Evolutionary conservation across 2,888 invertebrate genomes (phyloP).

Genomic region (Plebejus melissa): DNA sequence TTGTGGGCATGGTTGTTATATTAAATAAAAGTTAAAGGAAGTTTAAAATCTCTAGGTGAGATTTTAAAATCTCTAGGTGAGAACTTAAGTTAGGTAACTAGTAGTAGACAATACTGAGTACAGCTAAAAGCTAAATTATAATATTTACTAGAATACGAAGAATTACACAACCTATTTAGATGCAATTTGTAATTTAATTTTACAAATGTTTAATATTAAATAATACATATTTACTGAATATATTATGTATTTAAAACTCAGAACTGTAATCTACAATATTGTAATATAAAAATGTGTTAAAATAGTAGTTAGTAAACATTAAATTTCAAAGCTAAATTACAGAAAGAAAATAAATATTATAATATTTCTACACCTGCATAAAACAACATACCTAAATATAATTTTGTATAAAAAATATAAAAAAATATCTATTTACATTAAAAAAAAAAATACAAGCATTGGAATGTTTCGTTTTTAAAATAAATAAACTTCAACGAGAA

Average conservation of each 20-base stretch:
- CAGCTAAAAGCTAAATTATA: too few relatives aligned
- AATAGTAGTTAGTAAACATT: not conserved
- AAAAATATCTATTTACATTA: not conserved
- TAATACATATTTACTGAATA: not conserved
- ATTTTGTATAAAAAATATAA: not conserved
- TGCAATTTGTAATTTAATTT: not conserved
- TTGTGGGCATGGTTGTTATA: too few relatives aligned
- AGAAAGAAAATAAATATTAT: not conserved
- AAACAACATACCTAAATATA: not conserved
- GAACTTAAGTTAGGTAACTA: too few relatives aligned
- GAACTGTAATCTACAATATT: not conserved
- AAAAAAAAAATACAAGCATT: not conserved
- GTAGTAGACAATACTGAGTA: too few relatives aligned
- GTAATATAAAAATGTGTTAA: not conserved
- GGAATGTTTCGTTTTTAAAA: not conserved
- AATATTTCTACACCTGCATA: not conserved
- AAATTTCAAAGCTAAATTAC: not conserved
- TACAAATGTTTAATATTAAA: not conserved
- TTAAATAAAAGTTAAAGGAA: too few relatives aligned
- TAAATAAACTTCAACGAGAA: not conserved
- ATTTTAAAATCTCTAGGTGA: too few relatives aligned
- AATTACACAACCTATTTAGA: not conserved
- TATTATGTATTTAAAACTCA: not conserved
- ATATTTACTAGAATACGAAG: too few relatives aligned
- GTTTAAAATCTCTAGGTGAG: too few relatives aligned